phyloP scores from a whole-genome alignment of 2,797 vertebrate genomes.

The Crocidura indochinensis region DNA sequence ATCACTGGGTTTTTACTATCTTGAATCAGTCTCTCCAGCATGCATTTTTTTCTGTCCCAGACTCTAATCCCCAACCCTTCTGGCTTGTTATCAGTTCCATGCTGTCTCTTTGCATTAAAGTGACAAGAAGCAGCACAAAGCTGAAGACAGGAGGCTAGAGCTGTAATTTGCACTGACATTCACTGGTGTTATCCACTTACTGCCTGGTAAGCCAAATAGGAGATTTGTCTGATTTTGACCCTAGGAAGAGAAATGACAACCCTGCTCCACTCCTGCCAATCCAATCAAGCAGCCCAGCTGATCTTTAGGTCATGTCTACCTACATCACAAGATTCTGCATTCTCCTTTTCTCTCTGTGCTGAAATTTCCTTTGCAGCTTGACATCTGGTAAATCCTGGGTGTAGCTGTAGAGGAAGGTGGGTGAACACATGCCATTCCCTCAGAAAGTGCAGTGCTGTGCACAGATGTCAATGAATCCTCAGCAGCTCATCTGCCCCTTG shows the following conservation, averaged over 20 bases:
- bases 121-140: slow-evolving; percentile 79
- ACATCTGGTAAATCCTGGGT: neutral
- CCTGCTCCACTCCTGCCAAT: slow-evolving; percentile 53
- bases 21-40: neutral
- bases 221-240: slow-evolving; percentile 82
- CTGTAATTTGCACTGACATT: slow-evolving; percentile 81
- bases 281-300: neutral
- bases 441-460: neutral
- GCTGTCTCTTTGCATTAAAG: slow-evolving; percentile 83
- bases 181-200: slow-evolving; percentile 78
- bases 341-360: neutral
- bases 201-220: slow-evolving; percentile 76
- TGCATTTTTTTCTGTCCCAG: slow-evolving; percentile 31
- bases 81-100: slow-evolving; percentile 67
- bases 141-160: slow-evolving; percentile 70
- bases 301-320: neutral
- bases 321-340: rapidly evolving
- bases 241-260: slow-evolving; percentile 76
- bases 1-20: neutral
- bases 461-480: neutral
- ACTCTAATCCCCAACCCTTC: slow-evolving; percentile 14
- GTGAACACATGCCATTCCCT: too few relatives aligned
- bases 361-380: neutral
- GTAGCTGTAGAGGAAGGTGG: too few relatives aligned
- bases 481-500: too few relatives aligned